Percentiles rank a stretch among this genome's conserved stretches.
phyloP scores from a whole-genome alignment of 2,113 vertebrate genomes.

The Mesoclemmys tuberculata region DNA sequence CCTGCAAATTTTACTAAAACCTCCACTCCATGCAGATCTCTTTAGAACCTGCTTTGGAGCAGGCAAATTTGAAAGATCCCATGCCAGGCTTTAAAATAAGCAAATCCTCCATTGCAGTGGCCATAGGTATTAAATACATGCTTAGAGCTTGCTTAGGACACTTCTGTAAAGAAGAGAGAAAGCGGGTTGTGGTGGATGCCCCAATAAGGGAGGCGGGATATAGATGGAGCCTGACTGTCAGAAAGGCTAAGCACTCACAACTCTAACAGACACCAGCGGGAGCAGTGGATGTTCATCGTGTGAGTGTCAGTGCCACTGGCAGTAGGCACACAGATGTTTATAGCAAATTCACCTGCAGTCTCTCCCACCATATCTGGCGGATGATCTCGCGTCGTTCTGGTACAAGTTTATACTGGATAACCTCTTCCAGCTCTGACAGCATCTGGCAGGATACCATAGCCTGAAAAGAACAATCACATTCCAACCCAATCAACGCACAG shows the following conservation, averaged over 20 bases:
- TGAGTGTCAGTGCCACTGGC: neutral
- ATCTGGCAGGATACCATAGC: slow-evolving; percentile 99
- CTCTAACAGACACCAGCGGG: neutral
- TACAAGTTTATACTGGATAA: slow-evolving; percentile 99
- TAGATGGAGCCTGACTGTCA: neutral
- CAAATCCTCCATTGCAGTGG: neutral
- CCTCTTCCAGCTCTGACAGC: slow-evolving; percentile 98
- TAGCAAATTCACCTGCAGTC: slow-evolving; percentile 88
- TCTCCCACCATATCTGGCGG: slow-evolving; percentile 98
- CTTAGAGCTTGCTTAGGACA: neutral
- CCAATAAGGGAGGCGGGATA: fast-evolving
- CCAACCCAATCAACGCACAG: slow-evolving; percentile 62
- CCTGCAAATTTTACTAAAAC: neutral
- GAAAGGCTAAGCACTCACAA: neutral
- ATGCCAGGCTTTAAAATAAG: neutral
- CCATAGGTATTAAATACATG: neutral
- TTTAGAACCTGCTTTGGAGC: neutral
- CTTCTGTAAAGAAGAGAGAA: neutral
- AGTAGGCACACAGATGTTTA: neutral
- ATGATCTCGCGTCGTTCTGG: slow-evolving; percentile 98
- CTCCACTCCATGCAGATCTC: neutral
- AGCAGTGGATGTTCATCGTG: neutral
- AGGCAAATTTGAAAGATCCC: neutral
- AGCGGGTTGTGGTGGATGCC: neutral
- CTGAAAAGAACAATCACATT: slow-evolving; percentile 81